Percentiles rank a stretch among this genome's conserved stretches.
These are phyloP conservation scores for Porphyrio hochstetteri DNA, from an alignment of 2,113 vertebrate species.

Conservation along the genomic window DNA sequence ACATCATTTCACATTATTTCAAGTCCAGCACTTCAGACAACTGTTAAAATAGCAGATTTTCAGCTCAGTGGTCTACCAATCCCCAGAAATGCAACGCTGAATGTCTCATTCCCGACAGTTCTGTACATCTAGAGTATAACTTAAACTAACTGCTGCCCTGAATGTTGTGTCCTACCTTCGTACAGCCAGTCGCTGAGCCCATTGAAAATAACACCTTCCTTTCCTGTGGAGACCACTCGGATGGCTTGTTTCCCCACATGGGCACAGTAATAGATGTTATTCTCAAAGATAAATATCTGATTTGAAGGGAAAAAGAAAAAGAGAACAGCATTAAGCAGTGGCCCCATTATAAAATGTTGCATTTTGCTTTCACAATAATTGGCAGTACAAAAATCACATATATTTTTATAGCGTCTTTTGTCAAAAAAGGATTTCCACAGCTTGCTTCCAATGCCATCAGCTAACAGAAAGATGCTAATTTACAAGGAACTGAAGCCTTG, in stretches of 20 bases:
- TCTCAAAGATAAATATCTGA: constrained; percentile 98
- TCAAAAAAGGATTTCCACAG: constrained; percentile 4
- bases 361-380: constrained; percentile 18
- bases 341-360: not conserved
- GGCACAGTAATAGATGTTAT: constrained; percentile 98
- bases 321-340: constrained; percentile 21
- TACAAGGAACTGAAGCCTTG: not conserved
- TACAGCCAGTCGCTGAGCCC: constrained; percentile 98
- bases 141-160: constrained; percentile 13
- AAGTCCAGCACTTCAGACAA: not conserved
- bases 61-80: not conserved
- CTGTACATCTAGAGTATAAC: not conserved
- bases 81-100: not conserved
- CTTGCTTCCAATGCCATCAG: not conserved
- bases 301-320: constrained; percentile 51
- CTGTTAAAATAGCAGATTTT: not conserved
- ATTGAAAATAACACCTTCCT: constrained; percentile 94
- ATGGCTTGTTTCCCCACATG: constrained; percentile 93
- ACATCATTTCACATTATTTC: constrained; percentile 28
- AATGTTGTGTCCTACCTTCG: constrained; percentile 82
- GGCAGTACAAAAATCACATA: not conserved
- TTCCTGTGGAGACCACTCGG: constrained; percentile 93
- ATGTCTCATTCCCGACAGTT: not conserved
- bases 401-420: not conserved
- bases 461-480: constrained; percentile 32